Base-by-base conservation (phyloP, 2,797 vertebrate species). In the Aeoliscus strigatus region DNA sequence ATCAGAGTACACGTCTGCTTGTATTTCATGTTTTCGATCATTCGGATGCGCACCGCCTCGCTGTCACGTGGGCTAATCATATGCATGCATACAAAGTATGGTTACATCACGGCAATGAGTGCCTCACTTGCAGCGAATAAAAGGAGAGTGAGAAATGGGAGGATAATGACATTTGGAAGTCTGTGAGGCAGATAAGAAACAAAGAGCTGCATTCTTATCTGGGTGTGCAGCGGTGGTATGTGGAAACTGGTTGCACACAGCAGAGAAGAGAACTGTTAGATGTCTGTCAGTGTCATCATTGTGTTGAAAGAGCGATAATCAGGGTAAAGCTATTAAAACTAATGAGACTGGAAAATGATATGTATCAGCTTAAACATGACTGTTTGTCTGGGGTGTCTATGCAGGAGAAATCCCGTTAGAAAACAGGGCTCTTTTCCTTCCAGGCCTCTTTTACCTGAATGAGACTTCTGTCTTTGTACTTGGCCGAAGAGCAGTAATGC, bases 1-100 rank as follows among this genome's bases (percentile, higher is more conserved):
- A 77, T 60, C 52, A 66, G 62, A 72, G 69, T 61, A 44, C 38
- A 21, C 12, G 38, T 52, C 55, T 54, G 25, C 42, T 72, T 60
- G 41, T 64, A 72, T 76, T 49, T 60, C 46, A 35, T 35, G 58
- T 69, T 55, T 49, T 44, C 36, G 34, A 39, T 50, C 46, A 30
- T 51, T 35, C 34, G 41, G 35, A 49, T 39, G 28, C 57, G 25
- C 60, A 67, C 72, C 26, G 16, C 51, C 60, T 53, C 27, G 47
- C 70, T 57, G 34, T 47, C 40, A 21, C 15, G 27, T 27, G 36
- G 27, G 14, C 14, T 40, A 13, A 5, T 13, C 44, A 27, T n/a
- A n/a, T 49, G 53, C 47, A 46, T 21, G 18, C 18, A 6, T 21
- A 6, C 18, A 21, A 3, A 21, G 3, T 21, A 6, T n/a, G n/a